Conservation (phyloP, 92 coral and sea anemone genomes). For the Phymanthus crucifer region DNA sequence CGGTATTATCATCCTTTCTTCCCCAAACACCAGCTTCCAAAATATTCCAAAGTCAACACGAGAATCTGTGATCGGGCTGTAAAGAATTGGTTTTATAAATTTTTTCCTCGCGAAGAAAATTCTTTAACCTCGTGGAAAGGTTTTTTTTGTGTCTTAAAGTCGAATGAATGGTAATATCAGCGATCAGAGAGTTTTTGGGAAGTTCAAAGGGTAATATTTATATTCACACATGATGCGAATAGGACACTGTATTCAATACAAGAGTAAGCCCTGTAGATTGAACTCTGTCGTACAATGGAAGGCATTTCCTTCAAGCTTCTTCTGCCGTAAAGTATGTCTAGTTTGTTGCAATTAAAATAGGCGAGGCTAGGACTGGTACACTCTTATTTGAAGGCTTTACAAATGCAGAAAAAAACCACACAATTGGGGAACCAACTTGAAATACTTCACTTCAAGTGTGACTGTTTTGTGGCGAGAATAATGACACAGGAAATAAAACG, state of each 20-base stretch:
- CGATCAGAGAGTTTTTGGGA: neutral
- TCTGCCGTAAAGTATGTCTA: neutral
- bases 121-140: neutral
- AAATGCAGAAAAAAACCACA: neutral
- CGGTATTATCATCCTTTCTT: slow-evolving; percentile 2
- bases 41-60: neutral
- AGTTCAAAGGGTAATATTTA: neutral
- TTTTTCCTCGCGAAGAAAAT: neutral
- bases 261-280: neutral
- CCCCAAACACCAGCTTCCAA: neutral
- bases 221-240: neutral
- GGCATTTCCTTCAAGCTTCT: neutral
- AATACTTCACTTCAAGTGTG: neutral
- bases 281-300: neutral
- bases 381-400: neutral
- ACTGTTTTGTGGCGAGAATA: neutral
- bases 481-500: neutral
- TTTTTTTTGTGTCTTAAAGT: neutral
- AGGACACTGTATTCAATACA: neutral
- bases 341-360: neutral
- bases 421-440: neutral
- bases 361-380: neutral
- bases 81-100: neutral
- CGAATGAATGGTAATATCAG: neutral
- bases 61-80: neutral